These are phyloP conservation scores for Galerucella pusilla DNA, from an alignment of 2,888 invertebrate genomes.

Conservation along the genomic window DNA sequence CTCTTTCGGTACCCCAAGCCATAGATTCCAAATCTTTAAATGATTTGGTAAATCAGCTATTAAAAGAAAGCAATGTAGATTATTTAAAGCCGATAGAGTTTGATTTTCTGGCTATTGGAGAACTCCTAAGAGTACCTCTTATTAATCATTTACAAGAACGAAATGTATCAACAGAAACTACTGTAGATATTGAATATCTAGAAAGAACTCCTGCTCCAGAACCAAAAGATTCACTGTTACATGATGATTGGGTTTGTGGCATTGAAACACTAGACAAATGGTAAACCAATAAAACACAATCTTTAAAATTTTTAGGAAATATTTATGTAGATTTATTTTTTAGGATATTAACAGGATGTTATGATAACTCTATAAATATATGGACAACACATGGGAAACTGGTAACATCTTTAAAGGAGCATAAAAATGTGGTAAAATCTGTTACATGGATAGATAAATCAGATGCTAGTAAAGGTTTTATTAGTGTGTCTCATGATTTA, in stretches of 20 bases:
- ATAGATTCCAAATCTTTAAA: slow-evolving; percentile 79
- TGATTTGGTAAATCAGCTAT: slow-evolving; percentile 80
- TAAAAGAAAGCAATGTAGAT: slow-evolving; percentile 71
- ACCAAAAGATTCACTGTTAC: slow-evolving; percentile 91
- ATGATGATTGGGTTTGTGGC: slow-evolving; percentile 96
- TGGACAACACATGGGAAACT: slow-evolving; percentile 90
- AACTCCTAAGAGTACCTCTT: slow-evolving; percentile 79
- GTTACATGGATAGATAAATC: slow-evolving; percentile 85
- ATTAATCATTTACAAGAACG: slow-evolving; percentile 81
- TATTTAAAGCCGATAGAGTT: slow-evolving; percentile 72
- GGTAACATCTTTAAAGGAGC: slow-evolving; percentile 85
- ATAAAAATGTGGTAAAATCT: slow-evolving; percentile 87
- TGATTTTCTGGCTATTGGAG: slow-evolving; percentile 89
- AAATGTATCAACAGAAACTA: slow-evolving; percentile 82
- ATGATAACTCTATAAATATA: slow-evolving; percentile 91
- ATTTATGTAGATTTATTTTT: neutral
- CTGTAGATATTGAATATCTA: slow-evolving; percentile 91
- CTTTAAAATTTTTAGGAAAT: neutral
- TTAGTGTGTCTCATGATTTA: slow-evolving; percentile 92
- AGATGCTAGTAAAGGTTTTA: slow-evolving; percentile 66
- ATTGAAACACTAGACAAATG: slow-evolving; percentile 54
- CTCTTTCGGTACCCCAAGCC: slow-evolving; percentile 83
- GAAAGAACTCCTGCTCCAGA: slow-evolving; percentile 91
- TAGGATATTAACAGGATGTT: slow-evolving; percentile 92
- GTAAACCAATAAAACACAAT: slow-evolving; percentile 39